phyloP scores from a whole-genome alignment of 2,888 invertebrate species.

The Epistrophe grossulariae region DNA sequence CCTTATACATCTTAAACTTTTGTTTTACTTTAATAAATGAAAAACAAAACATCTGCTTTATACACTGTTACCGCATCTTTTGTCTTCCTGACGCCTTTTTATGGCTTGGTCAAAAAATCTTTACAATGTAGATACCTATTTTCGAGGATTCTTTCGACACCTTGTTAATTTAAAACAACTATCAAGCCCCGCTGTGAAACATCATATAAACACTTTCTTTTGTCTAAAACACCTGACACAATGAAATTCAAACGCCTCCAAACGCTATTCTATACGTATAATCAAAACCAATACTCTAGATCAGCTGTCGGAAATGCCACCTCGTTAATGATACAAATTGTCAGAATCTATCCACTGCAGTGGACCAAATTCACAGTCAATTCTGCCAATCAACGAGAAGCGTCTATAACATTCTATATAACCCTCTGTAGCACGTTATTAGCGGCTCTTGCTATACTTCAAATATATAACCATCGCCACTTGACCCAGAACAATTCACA shows the following conservation, averaged over 20 bases:
- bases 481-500: slow-evolving; percentile 75
- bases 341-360: slow-evolving; percentile 55
- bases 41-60: not conserved
- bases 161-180: slow-evolving; percentile 56
- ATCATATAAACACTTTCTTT: slow-evolving; percentile 49
- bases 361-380: slow-evolving; percentile 54
- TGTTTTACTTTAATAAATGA: no score
- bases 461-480: slow-evolving; percentile 35
- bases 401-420: slow-evolving; percentile 48
- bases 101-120: not conserved
- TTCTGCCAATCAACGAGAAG: slow-evolving; percentile 55
- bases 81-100: slow-evolving; percentile 1
- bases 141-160: slow-evolving; percentile 51
- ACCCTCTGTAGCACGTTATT: slow-evolving; percentile 58
- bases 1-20: no score
- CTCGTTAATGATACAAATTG: slow-evolving; percentile 66
- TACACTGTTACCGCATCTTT: not conserved
- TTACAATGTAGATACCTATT: not conserved
- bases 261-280: slow-evolving; percentile 16
- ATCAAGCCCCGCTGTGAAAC: slow-evolving; percentile 44
- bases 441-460: slow-evolving; percentile 21
- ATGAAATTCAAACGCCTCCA: slow-evolving; percentile 46
- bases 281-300: slow-evolving; percentile 39
- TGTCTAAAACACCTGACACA: slow-evolving; percentile 63
- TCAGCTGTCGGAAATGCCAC: slow-evolving; percentile 74